Base-by-base conservation (phyloP, 2,888 invertebrate genomes). In the Oithona nana region DNA sequence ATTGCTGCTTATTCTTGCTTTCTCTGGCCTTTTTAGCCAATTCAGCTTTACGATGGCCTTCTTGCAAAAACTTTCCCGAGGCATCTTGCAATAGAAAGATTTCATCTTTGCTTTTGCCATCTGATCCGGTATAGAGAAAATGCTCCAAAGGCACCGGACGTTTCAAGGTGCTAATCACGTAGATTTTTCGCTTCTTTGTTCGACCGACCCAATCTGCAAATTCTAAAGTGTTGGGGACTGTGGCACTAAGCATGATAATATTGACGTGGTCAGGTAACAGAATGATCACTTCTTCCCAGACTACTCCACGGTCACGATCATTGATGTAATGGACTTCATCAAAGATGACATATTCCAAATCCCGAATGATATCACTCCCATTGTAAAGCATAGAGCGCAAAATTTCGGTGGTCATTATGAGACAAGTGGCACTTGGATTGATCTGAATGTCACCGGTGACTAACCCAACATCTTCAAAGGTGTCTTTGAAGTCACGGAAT, bases 401-500 rank as follows among this genome's bases (percentile, higher is more conserved):
- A 69, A 99, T 98, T 77, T 99, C 98, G 0, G 98, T 99, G 0
- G 98, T 98, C 97, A 99, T 98, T 61, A 98, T 94, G 0, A 98
- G 80, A 71, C 97, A 98, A 0, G 88, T 81, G 0, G 94, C 94
- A 0, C 86, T 86, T 13, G 86, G 83, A 72, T 95, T 89, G 63
- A 98, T 86, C 75, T 97, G 95, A 51, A 95, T 80, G 74, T 99
- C 97, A 0, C 94, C 94, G 0, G 94, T 95, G 28, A 95, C 80
- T 1, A 95, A 76, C 0, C 95, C 94, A 2, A 95, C 93, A 70
- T 92, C 90, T 24, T 85, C 83, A 70, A 97, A 99, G 62, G 82
- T 83, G 63, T 82, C 62, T 72, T 88, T 92, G 73, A 99, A 98
- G 70, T 99, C 98, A 29, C 94, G 81, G 75, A 90, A 99, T 73